Evolutionary conservation across 2,888 invertebrate genomes (phyloP).

Genomic region (Himalopsyche tibetana): DNA sequence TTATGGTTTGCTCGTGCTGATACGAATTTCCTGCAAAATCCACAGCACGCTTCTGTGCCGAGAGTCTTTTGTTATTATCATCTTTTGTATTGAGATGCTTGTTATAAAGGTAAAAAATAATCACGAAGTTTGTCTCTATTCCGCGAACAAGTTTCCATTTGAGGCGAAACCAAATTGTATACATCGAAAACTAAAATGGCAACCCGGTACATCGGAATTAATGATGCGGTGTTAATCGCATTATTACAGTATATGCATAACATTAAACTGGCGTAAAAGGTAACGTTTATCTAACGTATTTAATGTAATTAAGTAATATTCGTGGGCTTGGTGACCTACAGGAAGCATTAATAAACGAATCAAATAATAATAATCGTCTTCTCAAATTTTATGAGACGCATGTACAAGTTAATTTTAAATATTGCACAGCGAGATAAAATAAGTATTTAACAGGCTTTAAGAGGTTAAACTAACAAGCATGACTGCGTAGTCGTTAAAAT

Average conservation of each 20-base stretch:
- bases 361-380: too few relatives aligned
- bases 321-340: too few relatives aligned
- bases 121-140: conserved; percentile 15
- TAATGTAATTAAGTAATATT: too few relatives aligned
- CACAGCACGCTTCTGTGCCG: background rate
- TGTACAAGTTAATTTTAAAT: too few relatives aligned
- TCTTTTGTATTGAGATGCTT: conserved; percentile 6
- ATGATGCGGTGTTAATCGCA: background rate
- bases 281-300: too few relatives aligned
- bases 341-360: too few relatives aligned
- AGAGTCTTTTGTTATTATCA: conserved; percentile 6
- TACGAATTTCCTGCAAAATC: background rate
- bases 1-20: too few relatives aligned
- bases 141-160: conserved; percentile 15
- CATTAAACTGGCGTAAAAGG: background rate
- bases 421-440: too few relatives aligned
- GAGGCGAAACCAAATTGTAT: conserved; percentile 21
- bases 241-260: background rate
- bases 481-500: too few relatives aligned
- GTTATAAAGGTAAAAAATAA: conserved; percentile 1
- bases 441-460: too few relatives aligned
- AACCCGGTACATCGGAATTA: background rate
- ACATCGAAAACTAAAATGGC: background rate
- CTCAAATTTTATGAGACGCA: too few relatives aligned
- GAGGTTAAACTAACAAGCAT: too few relatives aligned